Evolutionary conservation across 2,113 vertebrate species (phyloP), one percentile per base, ranked within the genome.

Genomic region (Oostethus manadensis): DNA sequence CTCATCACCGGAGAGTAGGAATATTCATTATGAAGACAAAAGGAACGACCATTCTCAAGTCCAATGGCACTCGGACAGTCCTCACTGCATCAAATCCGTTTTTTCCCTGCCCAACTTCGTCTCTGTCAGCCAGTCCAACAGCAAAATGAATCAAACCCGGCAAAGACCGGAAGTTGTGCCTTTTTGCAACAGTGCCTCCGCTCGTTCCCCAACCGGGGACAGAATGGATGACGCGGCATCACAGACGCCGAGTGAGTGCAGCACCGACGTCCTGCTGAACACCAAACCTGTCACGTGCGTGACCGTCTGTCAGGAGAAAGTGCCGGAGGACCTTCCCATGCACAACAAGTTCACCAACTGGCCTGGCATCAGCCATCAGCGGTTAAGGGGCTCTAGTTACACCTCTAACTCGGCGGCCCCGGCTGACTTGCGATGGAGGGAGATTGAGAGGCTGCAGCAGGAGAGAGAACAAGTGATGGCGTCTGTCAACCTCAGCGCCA

Each of bases 281-380:
- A 76, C 71, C 50, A 50, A 66, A 44, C 84, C 70, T 1, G 61
- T 84, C 10, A 17, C 26, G 48, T 56, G 66, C 22, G 40, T 47
- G 47, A 62, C 21, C 57, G 29, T 9, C 2, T 4, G 16, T 70
- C 49, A 38, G 17, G 67, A 23, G 5, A 46, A 44, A 18, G 47
- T 84, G 20, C 90, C 91, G 1, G 83, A 90, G 51, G 84, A 90
- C 68, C 82, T 96, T 10, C 94, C 94, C 0, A 2, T 94, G 42
- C 95, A 95, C 86, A 94, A 97, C 58, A 96, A 96, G 76, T 96
- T 94, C 61, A 93, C 81, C 62, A 89, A 93, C 77, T 98, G 94
- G 94, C 89, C 89, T 0, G 93, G 94, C 18, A 89, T 96, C 33
- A 85, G 67, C 57, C 75, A 79, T 22, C 78, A 63, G 40, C 61